phyloP scores from a whole-genome alignment of 2,113 vertebrate species.

The Carassius gibelio region DNA sequence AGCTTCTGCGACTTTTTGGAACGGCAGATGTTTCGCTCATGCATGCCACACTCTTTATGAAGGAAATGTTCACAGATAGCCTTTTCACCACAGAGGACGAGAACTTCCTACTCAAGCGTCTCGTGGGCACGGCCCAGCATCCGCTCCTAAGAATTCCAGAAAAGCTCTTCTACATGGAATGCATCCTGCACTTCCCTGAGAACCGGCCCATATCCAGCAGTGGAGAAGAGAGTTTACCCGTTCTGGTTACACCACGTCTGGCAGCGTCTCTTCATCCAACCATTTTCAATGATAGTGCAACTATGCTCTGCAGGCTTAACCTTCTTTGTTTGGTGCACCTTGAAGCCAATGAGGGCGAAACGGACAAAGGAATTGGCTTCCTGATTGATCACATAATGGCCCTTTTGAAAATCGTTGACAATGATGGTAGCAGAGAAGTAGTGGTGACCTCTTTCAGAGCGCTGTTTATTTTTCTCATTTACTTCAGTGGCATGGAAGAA shows the following conservation, averaged over 20 bases:
- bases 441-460: conserved; percentile 81
- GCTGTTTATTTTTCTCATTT: conserved; percentile 76
- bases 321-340: conserved; percentile 80
- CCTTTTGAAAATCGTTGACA: conserved; percentile 74
- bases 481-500: conserved; percentile 70
- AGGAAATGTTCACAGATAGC: conserved; percentile 84
- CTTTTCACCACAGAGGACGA: conserved; percentile 88
- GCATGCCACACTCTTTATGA: conserved; percentile 82
- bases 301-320: conserved; percentile 80
- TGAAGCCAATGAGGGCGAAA: conserved; percentile 73
- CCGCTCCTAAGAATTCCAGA: conserved; percentile 72
- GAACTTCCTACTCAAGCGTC: conserved; percentile 79
- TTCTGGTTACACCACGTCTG: conserved; percentile 79
- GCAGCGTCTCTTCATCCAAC: conserved; percentile 77
- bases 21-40: conserved; percentile 78
- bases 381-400: conserved; percentile 77
- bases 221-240: conserved; percentile 76
- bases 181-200: conserved; percentile 85
- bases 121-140: conserved; percentile 83
- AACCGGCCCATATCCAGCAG: conserved; percentile 82
- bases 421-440: conserved; percentile 64
- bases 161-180: conserved; percentile 85
- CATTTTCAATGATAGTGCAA: conserved; percentile 79
- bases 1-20: conserved; percentile 85
- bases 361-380: conserved; percentile 69